These are phyloP conservation scores for Thaumetopoea pityocampa DNA, from an alignment of 1,140 invertebrate genomes.

Conservation along the genomic window DNA sequence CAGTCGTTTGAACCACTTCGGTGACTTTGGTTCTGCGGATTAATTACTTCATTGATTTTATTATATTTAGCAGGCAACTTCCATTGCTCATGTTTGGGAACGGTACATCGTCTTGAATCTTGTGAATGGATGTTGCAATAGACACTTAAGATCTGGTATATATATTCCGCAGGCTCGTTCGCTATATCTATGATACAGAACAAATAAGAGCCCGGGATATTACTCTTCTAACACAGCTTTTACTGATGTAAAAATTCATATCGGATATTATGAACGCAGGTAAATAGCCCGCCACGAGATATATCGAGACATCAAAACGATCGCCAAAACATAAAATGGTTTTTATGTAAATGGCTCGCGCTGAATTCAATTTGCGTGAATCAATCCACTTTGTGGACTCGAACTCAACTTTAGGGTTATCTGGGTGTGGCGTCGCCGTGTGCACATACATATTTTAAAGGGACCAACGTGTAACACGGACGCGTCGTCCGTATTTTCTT, in stretches of 20 bases:
- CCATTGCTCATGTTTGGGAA: no score
- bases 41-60: no score
- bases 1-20: no score
- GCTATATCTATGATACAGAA: no score
- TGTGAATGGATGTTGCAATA: no score
- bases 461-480: slow-evolving; percentile 38
- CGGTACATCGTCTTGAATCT: no score
- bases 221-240: no score
- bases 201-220: no score
- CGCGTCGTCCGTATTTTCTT: slow-evolving; percentile 52
- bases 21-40: no score
- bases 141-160: no score
- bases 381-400: slow-evolving; percentile 20
- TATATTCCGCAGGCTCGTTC: no score
- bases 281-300: slow-evolving; percentile 2
- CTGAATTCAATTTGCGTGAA: slow-evolving; percentile 17
- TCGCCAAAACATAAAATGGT: slow-evolving; percentile 12
- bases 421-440: slow-evolving; percentile 17
- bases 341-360: slow-evolving; percentile 11
- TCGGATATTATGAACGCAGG: neutral
- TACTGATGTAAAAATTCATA: slow-evolving; percentile 1
- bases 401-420: slow-evolving; percentile 26
- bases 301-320: slow-evolving; percentile 10
- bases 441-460: slow-evolving; percentile 62
- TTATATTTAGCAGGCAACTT: no score